phyloP scores from a whole-genome alignment of 2,888 invertebrate genomes.

The Trimorus sp. region DNA sequence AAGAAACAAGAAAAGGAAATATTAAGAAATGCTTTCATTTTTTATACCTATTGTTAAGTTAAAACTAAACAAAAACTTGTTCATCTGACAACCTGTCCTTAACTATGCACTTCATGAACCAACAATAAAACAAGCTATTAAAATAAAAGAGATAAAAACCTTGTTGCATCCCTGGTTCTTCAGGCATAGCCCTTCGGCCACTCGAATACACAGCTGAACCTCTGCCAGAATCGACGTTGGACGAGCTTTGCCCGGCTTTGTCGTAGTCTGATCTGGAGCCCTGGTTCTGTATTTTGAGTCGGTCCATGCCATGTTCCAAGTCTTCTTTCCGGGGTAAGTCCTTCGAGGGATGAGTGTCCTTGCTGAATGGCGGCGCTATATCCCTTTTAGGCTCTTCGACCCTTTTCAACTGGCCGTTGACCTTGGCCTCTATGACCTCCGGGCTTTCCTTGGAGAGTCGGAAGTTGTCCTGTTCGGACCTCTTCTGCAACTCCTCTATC shows the following conservation, averaged over 20 bases:
- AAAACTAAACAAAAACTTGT: too few species aligned
- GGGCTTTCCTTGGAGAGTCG: constrained; percentile 70
- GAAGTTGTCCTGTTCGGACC: constrained; percentile 71
- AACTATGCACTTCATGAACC: too few species aligned
- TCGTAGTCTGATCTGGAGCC: constrained; percentile 86
- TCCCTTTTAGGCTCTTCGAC: constrained; percentile 67
- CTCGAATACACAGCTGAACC: constrained; percentile 92
- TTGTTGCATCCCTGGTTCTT: constrained; percentile 78
- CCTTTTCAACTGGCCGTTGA: constrained; percentile 69
- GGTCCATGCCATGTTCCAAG: constrained; percentile 76
- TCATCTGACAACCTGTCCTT: too few species aligned
- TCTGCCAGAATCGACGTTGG: constrained; percentile 90
- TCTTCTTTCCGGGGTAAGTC: constrained; percentile 73
- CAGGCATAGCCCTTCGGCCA: constrained; percentile 84
- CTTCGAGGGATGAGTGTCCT: constrained; percentile 68
- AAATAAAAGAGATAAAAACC: constrained; percentile 65
- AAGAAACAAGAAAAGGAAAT: too few species aligned
- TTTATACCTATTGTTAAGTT: too few species aligned
- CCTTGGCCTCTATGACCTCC: constrained; percentile 67
- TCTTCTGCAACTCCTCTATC: constrained; percentile 76
- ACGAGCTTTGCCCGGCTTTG: constrained; percentile 88
- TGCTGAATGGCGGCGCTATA: constrained; percentile 60
- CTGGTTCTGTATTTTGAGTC: constrained; percentile 78
- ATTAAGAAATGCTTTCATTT: too few species aligned
- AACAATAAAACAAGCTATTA: too few species aligned